Base-by-base conservation (phyloP, 1,140 invertebrate genomes). In the Metopolophium dirhodum region DNA sequence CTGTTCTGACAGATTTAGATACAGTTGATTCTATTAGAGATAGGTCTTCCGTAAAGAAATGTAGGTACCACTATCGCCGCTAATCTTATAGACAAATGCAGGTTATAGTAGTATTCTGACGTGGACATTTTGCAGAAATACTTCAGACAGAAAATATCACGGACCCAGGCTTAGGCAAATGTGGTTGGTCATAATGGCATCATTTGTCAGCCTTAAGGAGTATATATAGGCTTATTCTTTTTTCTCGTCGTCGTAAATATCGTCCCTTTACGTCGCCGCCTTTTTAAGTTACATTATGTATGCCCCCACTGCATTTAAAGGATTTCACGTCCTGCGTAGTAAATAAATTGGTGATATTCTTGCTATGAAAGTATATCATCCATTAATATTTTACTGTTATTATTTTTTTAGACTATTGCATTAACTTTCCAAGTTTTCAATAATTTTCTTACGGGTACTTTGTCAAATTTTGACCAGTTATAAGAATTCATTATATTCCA, bases 161-260 rank as follows among this genome's bases (percentile, higher is more conserved):
- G 47, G 23, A 86, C 47, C 77, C 41, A 22, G n/a, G 91, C 91
- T 85, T 93, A 93, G 91, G 82, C 68, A 54, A 93, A 93, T 93
- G 77, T 14, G 77, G 91, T 41, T 37, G 77, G 49, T 86, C 45
- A 54, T 83, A 85, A 93, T 93, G 26, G 91, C 77, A 86, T 93
- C 77, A 57, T 93, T 93, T 93, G 77, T 93, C 91, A 93, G 77
- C 47, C 49, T 93, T 93, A 93, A 93, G 91, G 35, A 93, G 23
- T n/a, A 87, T 77, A 77, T n/a, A 77, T 49, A 49, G 23, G 91
- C 91, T 93, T 93, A 85, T 93, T 54, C 68, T 57, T 82, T 54
- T 45, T 90, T 49, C 37, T 68, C 37, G 9, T 57, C 22, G 87
- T 90, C 47, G 22, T 68, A 45, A n/a, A 90, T 90, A 90, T 30